Conservation (phyloP, 2,888 invertebrate species). For the Plagiodera versicolora region DNA sequence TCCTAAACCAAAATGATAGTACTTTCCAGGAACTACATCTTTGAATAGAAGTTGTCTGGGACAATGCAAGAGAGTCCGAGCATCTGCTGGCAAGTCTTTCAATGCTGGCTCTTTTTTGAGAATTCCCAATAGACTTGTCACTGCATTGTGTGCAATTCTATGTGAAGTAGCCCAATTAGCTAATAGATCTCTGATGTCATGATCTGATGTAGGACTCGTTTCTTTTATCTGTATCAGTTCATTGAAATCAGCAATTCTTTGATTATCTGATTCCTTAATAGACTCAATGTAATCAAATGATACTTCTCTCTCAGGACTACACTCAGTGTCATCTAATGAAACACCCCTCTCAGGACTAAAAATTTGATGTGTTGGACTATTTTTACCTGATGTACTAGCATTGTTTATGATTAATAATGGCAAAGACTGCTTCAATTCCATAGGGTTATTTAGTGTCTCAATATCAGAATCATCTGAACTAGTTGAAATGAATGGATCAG, state of each 20-base stretch:
- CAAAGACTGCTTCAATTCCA: neutral
- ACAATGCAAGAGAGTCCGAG: conserved; percentile 21
- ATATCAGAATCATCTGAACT: neutral
- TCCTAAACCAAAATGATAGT: conserved; percentile 25
- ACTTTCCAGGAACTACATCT: conserved; percentile 13
- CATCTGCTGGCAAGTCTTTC: conserved; percentile 18
- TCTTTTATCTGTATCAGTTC: neutral
- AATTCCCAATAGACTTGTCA: neutral
- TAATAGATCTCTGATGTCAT: neutral
- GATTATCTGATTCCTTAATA: neutral
- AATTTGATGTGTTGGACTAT: neutral
- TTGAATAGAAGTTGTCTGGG: conserved; percentile 10
- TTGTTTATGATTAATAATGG: neutral
- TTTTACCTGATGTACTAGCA: conserved; percentile 3
- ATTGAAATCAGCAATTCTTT: conserved; percentile 1
- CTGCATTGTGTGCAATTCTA: neutral
- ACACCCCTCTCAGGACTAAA: too few species aligned
- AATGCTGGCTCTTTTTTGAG: conserved; percentile 3
- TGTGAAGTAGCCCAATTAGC: neutral
- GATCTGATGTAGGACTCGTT: neutral
- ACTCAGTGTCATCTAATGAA: too few species aligned
- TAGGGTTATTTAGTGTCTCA: neutral
- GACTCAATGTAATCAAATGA: neutral
- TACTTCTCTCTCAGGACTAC: conserved; percentile 2
- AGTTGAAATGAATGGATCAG: neutral